phyloP scores from a whole-genome alignment of 2,888 invertebrate genomes.

The Leucophenga maculata region DNA sequence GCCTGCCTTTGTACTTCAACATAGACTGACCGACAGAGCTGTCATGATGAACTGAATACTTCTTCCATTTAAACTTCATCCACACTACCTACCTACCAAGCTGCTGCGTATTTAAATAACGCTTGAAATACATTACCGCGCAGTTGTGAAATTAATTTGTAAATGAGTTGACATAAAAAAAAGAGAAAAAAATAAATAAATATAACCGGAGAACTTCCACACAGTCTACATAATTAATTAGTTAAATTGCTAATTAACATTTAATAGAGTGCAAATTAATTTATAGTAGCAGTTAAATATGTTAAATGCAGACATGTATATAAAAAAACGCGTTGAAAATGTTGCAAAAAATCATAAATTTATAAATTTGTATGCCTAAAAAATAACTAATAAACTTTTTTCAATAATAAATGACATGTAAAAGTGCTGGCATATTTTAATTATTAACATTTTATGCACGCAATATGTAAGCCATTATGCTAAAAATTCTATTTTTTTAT shows the following conservation, averaged over 20 bases:
- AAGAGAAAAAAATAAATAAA: neutral
- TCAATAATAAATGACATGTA: too few species aligned
- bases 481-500: too few species aligned
- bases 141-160: slow-evolving; percentile 15
- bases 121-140: neutral
- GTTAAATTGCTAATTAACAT: slow-evolving; percentile 23
- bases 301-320: slow-evolving; percentile 7
- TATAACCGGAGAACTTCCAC: neutral
- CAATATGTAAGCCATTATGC: too few species aligned
- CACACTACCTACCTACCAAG: too few species aligned
- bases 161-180: neutral
- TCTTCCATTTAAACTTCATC: too few species aligned
- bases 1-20: too few species aligned
- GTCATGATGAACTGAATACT: too few species aligned
- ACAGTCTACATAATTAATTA: slow-evolving; percentile 23
- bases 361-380: neutral
- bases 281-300: neutral
- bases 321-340: neutral
- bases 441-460: too few species aligned
- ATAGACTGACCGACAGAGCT: too few species aligned
- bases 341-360: neutral
- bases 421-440: too few species aligned
- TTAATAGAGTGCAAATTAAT: slow-evolving; percentile 19
- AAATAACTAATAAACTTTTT: neutral
- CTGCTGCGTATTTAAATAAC: too few species aligned